phyloP scores from a whole-genome alignment of 2,888 invertebrate species.

The Papilio protenor region DNA sequence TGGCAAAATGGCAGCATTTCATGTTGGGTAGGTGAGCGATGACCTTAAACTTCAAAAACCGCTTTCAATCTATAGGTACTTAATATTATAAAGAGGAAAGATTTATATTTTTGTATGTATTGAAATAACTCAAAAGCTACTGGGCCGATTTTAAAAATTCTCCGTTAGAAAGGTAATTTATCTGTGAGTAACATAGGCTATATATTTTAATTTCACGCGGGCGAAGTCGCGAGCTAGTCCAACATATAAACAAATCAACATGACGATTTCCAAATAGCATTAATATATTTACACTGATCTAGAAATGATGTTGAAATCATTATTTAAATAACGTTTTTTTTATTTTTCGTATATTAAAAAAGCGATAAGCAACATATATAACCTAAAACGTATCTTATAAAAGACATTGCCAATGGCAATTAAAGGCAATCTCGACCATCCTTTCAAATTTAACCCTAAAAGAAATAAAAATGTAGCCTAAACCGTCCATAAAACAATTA shows the following conservation, averaged over 20 bases:
- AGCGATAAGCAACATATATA: background rate
- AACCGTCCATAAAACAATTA: background rate
- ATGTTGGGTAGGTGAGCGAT: no score
- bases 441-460: background rate
- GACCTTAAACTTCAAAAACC: background rate
- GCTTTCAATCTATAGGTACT: background rate
- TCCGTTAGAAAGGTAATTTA: no score
- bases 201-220: no score
- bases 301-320: background rate
- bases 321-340: background rate
- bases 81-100: no score
- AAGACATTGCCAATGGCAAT: background rate
- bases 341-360: no score
- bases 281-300: constrained; percentile 21
- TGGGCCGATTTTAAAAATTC: no score
- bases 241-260: background rate
- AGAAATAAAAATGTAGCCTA: background rate
- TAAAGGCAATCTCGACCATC: background rate
- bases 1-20: background rate
- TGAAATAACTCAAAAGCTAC: no score
- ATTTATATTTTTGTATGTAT: no score
- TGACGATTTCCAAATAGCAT: background rate
- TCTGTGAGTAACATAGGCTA: no score
- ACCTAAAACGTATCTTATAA: background rate
- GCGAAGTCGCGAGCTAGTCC: no score